phyloP scores from a whole-genome alignment of 2,113 vertebrate species.

The Anhinga rufa region DNA sequence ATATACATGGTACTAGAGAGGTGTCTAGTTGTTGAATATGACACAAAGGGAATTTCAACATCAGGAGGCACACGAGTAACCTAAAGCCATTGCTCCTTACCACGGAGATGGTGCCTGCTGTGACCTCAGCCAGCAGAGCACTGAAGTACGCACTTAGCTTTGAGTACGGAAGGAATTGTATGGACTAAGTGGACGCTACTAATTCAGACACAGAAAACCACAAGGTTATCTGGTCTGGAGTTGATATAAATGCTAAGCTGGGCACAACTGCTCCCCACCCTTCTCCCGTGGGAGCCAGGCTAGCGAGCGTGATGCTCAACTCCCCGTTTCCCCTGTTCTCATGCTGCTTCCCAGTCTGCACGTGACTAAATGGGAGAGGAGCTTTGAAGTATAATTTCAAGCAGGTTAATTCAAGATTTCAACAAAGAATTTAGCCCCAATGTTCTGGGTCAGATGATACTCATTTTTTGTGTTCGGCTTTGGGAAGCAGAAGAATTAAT shows the following conservation, averaged over 20 bases:
- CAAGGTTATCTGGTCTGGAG: neutral
- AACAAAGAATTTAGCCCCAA: neutral
- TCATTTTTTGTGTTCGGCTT: neutral
- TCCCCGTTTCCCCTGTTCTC: neutral
- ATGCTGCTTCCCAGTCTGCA: neutral
- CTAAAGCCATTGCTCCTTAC: neutral
- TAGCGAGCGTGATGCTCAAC: rapidly evolving
- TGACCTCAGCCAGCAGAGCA: neutral
- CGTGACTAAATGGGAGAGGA: neutral
- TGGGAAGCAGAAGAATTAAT: conserved; percentile 20
- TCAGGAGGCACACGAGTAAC: rapidly evolving
- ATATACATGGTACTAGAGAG: neutral
- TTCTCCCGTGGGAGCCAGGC: neutral
- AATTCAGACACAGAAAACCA: neutral
- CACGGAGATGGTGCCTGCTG: neutral
- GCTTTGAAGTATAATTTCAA: neutral
- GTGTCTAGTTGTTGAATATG: neutral
- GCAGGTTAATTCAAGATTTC: neutral
- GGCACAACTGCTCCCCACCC: neutral
- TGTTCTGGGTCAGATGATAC: neutral
- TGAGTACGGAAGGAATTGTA: neutral
- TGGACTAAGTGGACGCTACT: too few relatives aligned
- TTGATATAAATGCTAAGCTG: neutral
- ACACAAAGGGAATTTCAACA: neutral
- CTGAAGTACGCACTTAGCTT: rapidly evolving